These are phyloP conservation scores for Microtus pennsylvanicus DNA, from an alignment of 2,113 vertebrate genomes.

Conservation along the genomic window DNA sequence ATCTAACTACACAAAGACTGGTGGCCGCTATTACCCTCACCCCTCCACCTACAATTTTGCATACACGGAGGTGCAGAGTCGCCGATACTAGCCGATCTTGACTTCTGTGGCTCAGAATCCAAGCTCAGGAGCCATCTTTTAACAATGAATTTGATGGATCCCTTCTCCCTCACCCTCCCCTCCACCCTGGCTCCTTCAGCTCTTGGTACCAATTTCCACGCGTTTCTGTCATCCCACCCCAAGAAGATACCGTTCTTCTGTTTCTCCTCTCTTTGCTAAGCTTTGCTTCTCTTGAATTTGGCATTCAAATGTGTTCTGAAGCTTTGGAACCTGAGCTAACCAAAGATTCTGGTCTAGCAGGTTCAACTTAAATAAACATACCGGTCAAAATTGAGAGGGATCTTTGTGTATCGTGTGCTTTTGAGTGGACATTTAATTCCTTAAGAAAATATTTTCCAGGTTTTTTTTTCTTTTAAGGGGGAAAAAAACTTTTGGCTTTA, in stretches of 20 bases:
- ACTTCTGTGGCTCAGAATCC: neutral
- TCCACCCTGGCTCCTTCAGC: accelerated
- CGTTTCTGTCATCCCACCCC: neutral
- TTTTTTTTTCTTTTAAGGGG: neutral
- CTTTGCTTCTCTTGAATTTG: neutral
- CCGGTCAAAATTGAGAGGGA: neutral
- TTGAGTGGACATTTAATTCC: neutral
- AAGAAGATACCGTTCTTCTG: neutral
- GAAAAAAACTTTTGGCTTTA: neutral
- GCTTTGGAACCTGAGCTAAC: neutral
- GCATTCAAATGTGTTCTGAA: neutral
- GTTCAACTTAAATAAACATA: neutral
- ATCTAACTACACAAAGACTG: neutral
- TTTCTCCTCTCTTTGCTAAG: neutral
- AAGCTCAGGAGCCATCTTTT: neutral
- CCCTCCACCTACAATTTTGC: neutral
- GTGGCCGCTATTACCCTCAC: accelerated
- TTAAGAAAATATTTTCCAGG: neutral
- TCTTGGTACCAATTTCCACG: neutral
- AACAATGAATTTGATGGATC: neutral
- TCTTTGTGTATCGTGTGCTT: neutral
- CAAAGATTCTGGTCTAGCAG: neutral
- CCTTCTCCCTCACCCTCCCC: no score
- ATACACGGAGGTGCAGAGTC: neutral
- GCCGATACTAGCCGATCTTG: neutral